A percentile compares a stretch with the other conserved stretches of the same genome.
phyloP scores from a whole-genome alignment of 2,113 vertebrate genomes.

The Sakesphorus luctuosus region DNA sequence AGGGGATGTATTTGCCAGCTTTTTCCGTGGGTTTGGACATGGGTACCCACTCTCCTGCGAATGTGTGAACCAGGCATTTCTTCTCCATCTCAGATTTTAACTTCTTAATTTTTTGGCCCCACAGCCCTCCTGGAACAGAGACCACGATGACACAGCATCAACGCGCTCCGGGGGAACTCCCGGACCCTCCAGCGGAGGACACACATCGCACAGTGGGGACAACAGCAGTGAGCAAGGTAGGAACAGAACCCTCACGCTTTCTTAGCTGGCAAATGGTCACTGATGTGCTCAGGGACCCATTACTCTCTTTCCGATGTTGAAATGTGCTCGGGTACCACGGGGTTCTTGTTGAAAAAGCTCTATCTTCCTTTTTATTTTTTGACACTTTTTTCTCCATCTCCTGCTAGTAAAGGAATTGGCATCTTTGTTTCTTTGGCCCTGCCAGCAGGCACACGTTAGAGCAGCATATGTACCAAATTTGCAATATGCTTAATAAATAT shows the following conservation, averaged over 20 bases:
- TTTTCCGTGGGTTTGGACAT: accelerated
- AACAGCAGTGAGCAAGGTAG: constrained; percentile 99
- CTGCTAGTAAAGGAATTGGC: constrained; percentile 5
- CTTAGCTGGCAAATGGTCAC: neutral
- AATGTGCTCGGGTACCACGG: neutral
- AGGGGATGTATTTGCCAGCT: neutral
- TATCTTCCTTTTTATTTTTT: neutral
- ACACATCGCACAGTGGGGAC: constrained; percentile 98
- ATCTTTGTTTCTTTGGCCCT: constrained; percentile 31
- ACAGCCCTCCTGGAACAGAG: constrained; percentile 98
- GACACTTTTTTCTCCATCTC: neutral
- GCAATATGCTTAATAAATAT: constrained; percentile 38
- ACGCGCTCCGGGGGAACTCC: constrained; percentile 97
- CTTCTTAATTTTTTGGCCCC: neutral
- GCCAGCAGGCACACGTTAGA: constrained; percentile 28
- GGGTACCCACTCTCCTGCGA: neutral
- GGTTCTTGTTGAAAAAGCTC: neutral
- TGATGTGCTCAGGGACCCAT: neutral
- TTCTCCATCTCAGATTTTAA: neutral
- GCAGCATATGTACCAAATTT: constrained; percentile 51
- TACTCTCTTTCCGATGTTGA: neutral
- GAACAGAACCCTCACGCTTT: constrained; percentile 52
- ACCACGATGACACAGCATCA: constrained; percentile 97
- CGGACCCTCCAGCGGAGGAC: constrained; percentile 96
- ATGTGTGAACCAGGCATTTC: accelerated